phyloP scores from a whole-genome alignment of 2,888 invertebrate genomes.

The Heliconius ethilla region DNA sequence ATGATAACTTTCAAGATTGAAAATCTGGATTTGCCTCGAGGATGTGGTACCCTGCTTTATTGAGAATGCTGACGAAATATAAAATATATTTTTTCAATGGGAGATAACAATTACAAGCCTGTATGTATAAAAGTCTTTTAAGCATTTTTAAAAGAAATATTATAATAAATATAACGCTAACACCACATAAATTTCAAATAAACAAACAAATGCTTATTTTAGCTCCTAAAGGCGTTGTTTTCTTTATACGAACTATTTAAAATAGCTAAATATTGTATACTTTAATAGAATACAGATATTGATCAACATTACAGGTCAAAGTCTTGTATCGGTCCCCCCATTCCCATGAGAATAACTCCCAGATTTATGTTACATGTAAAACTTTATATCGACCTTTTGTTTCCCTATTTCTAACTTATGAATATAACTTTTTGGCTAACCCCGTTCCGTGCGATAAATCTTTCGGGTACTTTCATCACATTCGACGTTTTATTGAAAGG shows the following conservation, averaged over 20 bases:
- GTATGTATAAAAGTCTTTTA: too few relatives aligned
- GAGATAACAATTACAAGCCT: neutral
- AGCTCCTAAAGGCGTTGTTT: neutral
- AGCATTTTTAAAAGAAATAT: neutral
- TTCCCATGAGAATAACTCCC: constrained; percentile 78
- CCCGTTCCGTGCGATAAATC: constrained; percentile 15
- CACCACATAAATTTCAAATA: neutral
- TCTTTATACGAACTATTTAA: neutral
- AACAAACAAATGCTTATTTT: neutral
- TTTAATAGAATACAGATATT: constrained; percentile 30
- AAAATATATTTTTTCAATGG: neutral
- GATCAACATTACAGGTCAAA: constrained; percentile 38
- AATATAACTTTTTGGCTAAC: constrained; percentile 45
- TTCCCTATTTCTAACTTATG: constrained; percentile 55
- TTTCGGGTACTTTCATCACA: constrained; percentile 23
- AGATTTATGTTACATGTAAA: constrained; percentile 78
- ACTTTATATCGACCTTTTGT: constrained; percentile 77
- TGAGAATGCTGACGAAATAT: constrained; percentile 13
- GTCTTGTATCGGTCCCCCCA: constrained; percentile 51
- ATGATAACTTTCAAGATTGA: too few relatives aligned
- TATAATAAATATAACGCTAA: too few relatives aligned
- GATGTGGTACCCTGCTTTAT: constrained; percentile 50
- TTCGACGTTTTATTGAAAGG: neutral
- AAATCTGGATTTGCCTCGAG: constrained; percentile 75
- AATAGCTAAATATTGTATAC: constrained; percentile 8